Evolutionary conservation across 2,113 vertebrate genomes (phyloP), one percentile per base, ranked within the genome.

Genomic region (Pelodiscus sinensis): DNA sequence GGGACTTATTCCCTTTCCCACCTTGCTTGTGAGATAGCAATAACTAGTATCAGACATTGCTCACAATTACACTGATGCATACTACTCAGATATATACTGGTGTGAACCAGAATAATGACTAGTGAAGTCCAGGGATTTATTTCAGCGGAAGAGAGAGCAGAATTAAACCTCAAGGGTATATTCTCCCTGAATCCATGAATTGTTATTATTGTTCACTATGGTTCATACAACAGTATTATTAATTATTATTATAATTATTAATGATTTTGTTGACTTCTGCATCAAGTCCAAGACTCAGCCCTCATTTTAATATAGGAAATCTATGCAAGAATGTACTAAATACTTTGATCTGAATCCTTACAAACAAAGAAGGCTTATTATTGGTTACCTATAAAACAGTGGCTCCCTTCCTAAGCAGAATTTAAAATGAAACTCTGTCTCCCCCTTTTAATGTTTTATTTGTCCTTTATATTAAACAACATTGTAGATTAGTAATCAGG

Each of bases 401-500:
- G 88, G 81, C 22, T 96, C 92, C 38, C 57, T 86, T 90, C 73
- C 54, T 85, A 85, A 90, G 38, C 68, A 65, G 54, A 87, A 91
- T 92, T 86, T 93, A 85, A 95, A 51, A 51, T 27, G 38, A 79
- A 93, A 79, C 57, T 82, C 56, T 81, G 85, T 35, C 89, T 91
- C 79, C 75, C 55, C 96, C 92, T 91, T 97, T 85, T 94, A 71
- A 89, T 12, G 18, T 95, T 96, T 95, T 94, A 90, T 95, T 96
- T 87, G 71, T n/a, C 60, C 81, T 95, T 50, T 94, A 94, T 65
- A 92, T 86, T 94, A 95, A 96, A 57, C 94, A 93, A 60, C 29
- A 9, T 50, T 92, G 73, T 25, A 93, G 87, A 93, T 82, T 81
- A 75, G 65, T 60, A 94, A 96, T 87, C 89, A 87, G 82, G 77